phyloP scores from a whole-genome alignment of 2,113 vertebrate genomes.

The Rhipidura dahli region DNA sequence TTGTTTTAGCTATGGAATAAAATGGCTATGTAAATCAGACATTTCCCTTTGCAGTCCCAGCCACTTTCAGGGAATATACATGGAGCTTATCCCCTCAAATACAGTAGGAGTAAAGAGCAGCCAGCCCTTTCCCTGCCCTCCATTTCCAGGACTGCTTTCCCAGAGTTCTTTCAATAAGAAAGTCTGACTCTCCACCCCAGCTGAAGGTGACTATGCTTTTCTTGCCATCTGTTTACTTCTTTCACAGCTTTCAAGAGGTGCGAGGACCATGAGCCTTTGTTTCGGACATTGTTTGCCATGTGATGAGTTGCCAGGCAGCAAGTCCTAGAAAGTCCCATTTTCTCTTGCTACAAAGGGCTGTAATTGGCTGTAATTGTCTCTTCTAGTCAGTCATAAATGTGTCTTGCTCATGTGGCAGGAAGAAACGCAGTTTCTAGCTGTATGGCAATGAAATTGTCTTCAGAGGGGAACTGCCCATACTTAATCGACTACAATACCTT shows the following conservation, averaged over 20 bases:
- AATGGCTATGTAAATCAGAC: neutral
- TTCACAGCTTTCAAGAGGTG: neutral
- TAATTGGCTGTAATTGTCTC: neutral
- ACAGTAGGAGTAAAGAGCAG: neutral
- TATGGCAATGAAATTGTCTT: neutral
- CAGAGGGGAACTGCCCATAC: neutral
- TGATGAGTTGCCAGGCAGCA: neutral
- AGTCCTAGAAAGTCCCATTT: neutral
- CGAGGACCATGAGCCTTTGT: neutral
- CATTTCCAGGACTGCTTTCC: neutral
- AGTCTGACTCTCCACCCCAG: neutral
- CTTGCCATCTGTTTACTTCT: neutral
- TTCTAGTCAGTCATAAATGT: neutral
- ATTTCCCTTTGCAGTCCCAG: neutral
- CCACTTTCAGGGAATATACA: rapidly evolving
- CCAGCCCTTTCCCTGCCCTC: neutral
- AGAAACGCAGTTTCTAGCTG: neutral
- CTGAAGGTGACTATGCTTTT: neutral
- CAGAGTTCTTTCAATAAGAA: neutral
- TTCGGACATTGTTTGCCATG: neutral
- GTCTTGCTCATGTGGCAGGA: neutral
- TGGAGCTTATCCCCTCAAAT: neutral
- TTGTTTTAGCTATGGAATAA: neutral
- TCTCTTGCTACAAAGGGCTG: neutral
- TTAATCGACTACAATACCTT: neutral